Base-by-base conservation (phyloP, 2,113 vertebrate genomes). In the Malurus cyaneus region DNA sequence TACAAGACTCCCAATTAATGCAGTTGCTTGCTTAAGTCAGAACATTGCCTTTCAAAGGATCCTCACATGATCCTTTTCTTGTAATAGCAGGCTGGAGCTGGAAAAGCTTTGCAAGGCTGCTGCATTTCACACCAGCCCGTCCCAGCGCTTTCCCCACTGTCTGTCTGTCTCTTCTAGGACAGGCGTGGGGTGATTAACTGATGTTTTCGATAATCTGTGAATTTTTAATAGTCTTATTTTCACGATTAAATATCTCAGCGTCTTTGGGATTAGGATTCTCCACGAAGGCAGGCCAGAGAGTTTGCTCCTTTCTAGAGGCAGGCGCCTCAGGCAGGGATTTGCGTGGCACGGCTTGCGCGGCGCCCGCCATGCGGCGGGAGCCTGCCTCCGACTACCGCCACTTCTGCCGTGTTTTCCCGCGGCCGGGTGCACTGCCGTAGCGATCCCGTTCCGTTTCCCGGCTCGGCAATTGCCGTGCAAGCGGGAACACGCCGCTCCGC, bases 1-100 rank as follows among this genome's bases (percentile, higher is more conserved):
- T 96, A 96, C 92, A 94, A 88, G 93, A 69, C 71, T 95, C 67
- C 96, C 96, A 93, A 96, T 97, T 96, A 92, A 95, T 94, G 94
- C 95, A 87, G 93, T 92, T 69, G 94, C 95, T 96, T 95, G 94
- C 96, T 97, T 95, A 89, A 97, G 95, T 94, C 82, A 82, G 92
- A 92, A 83, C 82, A 53, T 29, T 76, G 89, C 92, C 88, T 97
- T 94, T 95, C 91, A 96, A 92, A 97, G 81, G 89, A 94, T 94
- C 56, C 91, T 95, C 94, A 94, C 96, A 95, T 93, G 96, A 94
- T 95, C 88, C 88, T 92, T 88, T 91, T 73, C 90, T 93, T 80
- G 69, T 62, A 80, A 42, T 80, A 88, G 86, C 81, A 93, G 94
- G 70, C 84, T 93, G 89, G 80, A 96, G 76, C 74, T 92, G 82